Base-by-base conservation (phyloP, 2,797 vertebrate genomes). In the Cuculus canorus region DNA sequence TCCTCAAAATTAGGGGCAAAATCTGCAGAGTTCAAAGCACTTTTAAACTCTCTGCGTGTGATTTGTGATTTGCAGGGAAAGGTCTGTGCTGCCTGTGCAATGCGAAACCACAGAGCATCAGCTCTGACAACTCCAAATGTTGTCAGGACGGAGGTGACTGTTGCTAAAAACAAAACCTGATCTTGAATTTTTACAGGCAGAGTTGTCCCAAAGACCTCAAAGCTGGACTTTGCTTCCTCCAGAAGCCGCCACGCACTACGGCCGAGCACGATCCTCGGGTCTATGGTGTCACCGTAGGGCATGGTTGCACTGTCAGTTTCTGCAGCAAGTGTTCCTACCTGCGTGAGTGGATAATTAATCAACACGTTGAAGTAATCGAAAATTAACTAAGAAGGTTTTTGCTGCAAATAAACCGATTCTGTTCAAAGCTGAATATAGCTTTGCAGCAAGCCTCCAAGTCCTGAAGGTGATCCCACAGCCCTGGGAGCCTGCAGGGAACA, bases 251-350 rank as follows among this genome's bases (percentile, higher is more conserved):
- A 13, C 0, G 0, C 53, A 72, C 68, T 19, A n/a, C 1, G 3
- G 10, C 14, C 43, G 27, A 17, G 28, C 37, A 45, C 5, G 1
- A 1, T 28, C 39, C 35, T 45, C 9, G 0, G 16, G 7, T 16
- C 41, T 61, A 53, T 7, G 7, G 32, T 24, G 61, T 33, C 57
- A 41, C 61, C 0, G 0, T 23, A 13, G 60, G 39, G 14, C 2
- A 3, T 9, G 17, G 56, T 3, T 11, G 53, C 48, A 22, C 22
- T 10, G 25, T 10, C 64, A 25, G 4, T 19, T 92, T 61, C 78
- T 77, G 30, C 60, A 73, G 54, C 41, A 41, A 41, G 24, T 5
- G n/a, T 23, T 81, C 19, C 70, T 57, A 25, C 33, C 54, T 22
- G 21, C 13, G 8, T 47, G 47, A 22, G 47, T 21, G 19, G 47